phyloP scores from a whole-genome alignment of 1,140 invertebrate species.

The Maconellicoccus hirsutus region DNA sequence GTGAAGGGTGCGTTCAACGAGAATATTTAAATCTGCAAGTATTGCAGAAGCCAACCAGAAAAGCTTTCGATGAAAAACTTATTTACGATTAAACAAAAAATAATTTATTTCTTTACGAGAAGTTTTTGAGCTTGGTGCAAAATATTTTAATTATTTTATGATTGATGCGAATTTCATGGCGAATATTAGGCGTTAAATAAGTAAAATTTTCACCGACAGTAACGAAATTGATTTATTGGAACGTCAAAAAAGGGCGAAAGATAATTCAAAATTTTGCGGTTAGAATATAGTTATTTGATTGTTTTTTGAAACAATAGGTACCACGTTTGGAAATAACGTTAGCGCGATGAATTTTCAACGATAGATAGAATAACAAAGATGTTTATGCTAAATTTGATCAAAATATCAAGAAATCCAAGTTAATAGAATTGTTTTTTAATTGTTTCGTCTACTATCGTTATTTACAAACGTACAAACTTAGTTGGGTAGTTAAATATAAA shows the following conservation, averaged over 20 bases:
- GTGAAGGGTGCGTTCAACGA: neutral
- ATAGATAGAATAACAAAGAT: no score
- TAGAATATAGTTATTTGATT: neutral
- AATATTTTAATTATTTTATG: slow-evolving; percentile 10
- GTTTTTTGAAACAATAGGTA: neutral
- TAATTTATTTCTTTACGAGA: slow-evolving; percentile 8
- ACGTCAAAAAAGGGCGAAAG: slow-evolving; percentile 3
- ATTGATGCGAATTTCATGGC: slow-evolving; percentile 3
- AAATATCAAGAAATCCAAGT: no score
- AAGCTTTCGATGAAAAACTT: neutral
- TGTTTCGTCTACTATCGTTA: no score
- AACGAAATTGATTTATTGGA: slow-evolving; percentile 1
- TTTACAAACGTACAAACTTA: no score
- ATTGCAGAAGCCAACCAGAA: neutral
- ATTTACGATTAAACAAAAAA: slow-evolving; percentile 5
- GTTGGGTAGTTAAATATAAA: no score
- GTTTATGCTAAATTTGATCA: no score
- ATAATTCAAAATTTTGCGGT: neutral
- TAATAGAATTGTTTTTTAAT: no score
- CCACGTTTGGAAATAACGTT: no score
- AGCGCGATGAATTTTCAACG: no score
- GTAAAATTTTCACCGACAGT: neutral
- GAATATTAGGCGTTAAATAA: slow-evolving; percentile 9
- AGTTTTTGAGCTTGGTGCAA: neutral
- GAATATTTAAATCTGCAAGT: neutral